Conservation (phyloP, 1,140 invertebrate genomes). For the Carcinoscorpius rotundicauda region DNA sequence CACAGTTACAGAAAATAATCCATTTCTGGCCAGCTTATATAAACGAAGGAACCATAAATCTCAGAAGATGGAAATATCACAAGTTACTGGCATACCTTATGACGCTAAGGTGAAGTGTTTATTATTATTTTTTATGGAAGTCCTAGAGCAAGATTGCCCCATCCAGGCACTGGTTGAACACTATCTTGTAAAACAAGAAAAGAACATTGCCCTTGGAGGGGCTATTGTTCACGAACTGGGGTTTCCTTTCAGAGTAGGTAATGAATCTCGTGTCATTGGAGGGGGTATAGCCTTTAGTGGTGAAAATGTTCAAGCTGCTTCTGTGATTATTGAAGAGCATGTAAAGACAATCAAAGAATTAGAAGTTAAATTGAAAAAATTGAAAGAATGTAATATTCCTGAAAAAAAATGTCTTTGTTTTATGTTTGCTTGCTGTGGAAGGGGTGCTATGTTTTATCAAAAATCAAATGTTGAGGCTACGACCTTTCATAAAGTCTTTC, state of each 20-base stretch:
- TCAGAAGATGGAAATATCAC: neutral
- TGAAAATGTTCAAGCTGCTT: conserved; percentile 27
- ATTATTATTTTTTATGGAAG: conserved; percentile 11
- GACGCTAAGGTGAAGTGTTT: conserved; percentile 10
- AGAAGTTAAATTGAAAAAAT: conserved; percentile 26
- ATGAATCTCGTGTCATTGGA: neutral
- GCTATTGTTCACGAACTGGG: conserved; percentile 20
- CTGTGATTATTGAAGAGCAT: conserved; percentile 27
- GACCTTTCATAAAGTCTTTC: conserved; percentile 44
- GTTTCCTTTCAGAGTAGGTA: conserved; percentile 3
- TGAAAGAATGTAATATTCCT: conserved; percentile 30
- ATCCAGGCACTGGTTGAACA: conserved; percentile 4
- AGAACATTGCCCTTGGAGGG: conserved; percentile 28
- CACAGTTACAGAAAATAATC: conserved; percentile 5
- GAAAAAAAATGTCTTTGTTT: conserved; percentile 37
- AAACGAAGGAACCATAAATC: no score
- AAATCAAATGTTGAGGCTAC: conserved; percentile 40
- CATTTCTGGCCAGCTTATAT: neutral
- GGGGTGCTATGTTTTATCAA: conserved; percentile 34
- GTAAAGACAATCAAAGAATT: conserved; percentile 23
- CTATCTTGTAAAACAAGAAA: conserved; percentile 13
- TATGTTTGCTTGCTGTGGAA: conserved; percentile 46
- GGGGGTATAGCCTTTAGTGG: conserved; percentile 30
- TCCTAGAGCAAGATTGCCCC: neutral
- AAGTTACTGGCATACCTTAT: conserved; percentile 7